Evolutionary conservation across 1,140 invertebrate genomes (phyloP).

Genomic region (Aphelinus certus): DNA sequence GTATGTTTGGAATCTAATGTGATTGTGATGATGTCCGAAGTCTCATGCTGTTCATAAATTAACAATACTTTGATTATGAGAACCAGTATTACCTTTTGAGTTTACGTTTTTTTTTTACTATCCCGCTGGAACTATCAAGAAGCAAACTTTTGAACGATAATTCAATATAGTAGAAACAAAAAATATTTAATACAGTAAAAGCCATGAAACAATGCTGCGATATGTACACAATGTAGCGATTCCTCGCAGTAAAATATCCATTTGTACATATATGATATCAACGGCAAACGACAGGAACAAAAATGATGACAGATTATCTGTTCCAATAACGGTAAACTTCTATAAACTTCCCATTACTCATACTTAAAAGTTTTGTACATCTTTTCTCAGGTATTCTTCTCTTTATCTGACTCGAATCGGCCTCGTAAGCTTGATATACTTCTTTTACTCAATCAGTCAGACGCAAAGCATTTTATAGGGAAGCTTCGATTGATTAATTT

Average conservation of each 20-base stretch:
- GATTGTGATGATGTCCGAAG: no score
- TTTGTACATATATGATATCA: no score
- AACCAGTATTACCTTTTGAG: no score
- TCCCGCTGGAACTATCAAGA: neutral
- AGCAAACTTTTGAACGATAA: conserved; percentile 26
- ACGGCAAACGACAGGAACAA: no score
- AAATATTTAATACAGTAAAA: conserved; percentile 44
- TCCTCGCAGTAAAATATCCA: no score
- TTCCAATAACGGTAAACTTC: conserved; percentile 32
- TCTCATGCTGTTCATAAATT: no score
- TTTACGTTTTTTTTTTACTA: conserved; percentile 34
- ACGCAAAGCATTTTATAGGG: conserved; percentile 7
- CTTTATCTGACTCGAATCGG: neutral
- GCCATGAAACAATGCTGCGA: neutral
- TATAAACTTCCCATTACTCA: conserved; percentile 36
- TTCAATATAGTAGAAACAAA: conserved; percentile 37
- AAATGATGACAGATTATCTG: conserved; percentile 11
- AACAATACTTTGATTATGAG: no score
- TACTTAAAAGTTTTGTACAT: conserved; percentile 27
- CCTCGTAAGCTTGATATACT: conserved; percentile 30
- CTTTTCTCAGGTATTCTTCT: neutral
- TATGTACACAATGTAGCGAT: no score
- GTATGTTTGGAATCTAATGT: no score
- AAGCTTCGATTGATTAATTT: conserved; percentile 20
- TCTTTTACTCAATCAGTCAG: conserved; percentile 21